A percentile compares a stretch with the other conserved stretches of the same genome.
These are phyloP conservation scores for Drosophila mettleri DNA, from an alignment of 2,888 invertebrate genomes.

Conservation along the genomic window DNA sequence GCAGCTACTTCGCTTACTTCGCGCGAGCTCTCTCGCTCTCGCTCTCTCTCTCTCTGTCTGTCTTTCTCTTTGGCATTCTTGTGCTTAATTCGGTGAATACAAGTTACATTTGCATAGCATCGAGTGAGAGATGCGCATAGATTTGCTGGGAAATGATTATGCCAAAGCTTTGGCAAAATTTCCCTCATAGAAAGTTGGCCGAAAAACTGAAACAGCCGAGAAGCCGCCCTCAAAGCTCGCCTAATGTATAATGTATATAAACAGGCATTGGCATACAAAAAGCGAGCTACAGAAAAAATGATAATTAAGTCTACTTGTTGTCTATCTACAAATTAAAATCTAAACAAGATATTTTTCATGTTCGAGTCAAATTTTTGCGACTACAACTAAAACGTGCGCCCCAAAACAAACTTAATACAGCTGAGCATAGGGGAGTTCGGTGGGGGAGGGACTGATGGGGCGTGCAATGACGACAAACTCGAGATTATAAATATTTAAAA, in stretches of 20 bases:
- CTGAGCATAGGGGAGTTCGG: not conserved
- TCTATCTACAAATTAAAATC: slow-evolving; percentile 83
- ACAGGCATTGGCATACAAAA: slow-evolving; percentile 40
- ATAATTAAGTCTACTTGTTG: slow-evolving; percentile 84
- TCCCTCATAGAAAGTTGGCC: slow-evolving; percentile 73
- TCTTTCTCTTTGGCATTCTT: slow-evolving; percentile 46
- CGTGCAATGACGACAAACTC: slow-evolving; percentile 47
- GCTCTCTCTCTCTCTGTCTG: slow-evolving; percentile 11
- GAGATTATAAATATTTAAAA: slow-evolving; percentile 81
- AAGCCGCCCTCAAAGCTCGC: slow-evolving; percentile 62
- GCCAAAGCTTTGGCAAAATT: slow-evolving; percentile 58
- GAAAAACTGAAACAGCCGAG: slow-evolving; percentile 51
- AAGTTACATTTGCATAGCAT: slow-evolving; percentile 66
- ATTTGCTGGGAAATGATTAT: slow-evolving; percentile 80
- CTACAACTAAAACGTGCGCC: slow-evolving; percentile 83
- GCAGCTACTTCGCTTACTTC: slow-evolving; percentile 47
- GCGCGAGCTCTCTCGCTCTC: slow-evolving; percentile 14
- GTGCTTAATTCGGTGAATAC: slow-evolving; percentile 66
- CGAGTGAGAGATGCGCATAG: slow-evolving; percentile 80
- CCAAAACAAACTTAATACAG: slow-evolving; percentile 60
- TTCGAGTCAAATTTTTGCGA: slow-evolving; percentile 68
- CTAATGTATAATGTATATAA: slow-evolving; percentile 67
- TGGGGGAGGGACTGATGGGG: slow-evolving; percentile 18
- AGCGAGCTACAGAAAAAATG: slow-evolving; percentile 56
- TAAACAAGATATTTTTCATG: slow-evolving; percentile 84